These are phyloP conservation scores for Cyanoliseus patagonus DNA, from an alignment of 2,113 vertebrate genomes.

Conservation along the genomic window DNA sequence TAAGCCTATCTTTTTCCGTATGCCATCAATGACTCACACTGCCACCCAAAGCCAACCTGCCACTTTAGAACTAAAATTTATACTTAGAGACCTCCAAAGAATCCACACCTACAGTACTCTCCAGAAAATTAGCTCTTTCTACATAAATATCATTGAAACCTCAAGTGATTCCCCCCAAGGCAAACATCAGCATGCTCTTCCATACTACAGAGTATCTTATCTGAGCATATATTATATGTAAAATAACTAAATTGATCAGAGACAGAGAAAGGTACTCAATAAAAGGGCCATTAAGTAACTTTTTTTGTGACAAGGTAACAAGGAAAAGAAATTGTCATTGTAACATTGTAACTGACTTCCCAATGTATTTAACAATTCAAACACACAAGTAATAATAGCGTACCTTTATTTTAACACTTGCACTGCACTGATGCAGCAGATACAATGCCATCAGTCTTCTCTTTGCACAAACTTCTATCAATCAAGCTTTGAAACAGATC, in stretches of 20 bases:
- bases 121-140: not conserved
- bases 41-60: not conserved
- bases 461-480: conserved; percentile 48
- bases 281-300: not conserved
- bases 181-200: not conserved
- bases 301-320: not conserved
- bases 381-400: not conserved
- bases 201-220: not conserved
- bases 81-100: not conserved
- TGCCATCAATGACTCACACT: not conserved
- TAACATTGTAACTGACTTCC: not conserved
- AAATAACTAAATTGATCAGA: not conserved
- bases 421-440: conserved; percentile 43
- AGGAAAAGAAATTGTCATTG: not conserved
- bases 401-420: conserved; percentile 67
- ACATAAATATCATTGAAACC: not conserved
- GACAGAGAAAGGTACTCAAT: not conserved
- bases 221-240: not conserved
- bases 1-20: not conserved
- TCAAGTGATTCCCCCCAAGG: not conserved
- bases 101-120: not conserved
- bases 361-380: not conserved
- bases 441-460: conserved; percentile 49
- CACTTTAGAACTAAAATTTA: not conserved
- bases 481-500: conserved; percentile 45